Base-by-base conservation (phyloP, 2,888 invertebrate species). In the Lepidonotus clava region DNA sequence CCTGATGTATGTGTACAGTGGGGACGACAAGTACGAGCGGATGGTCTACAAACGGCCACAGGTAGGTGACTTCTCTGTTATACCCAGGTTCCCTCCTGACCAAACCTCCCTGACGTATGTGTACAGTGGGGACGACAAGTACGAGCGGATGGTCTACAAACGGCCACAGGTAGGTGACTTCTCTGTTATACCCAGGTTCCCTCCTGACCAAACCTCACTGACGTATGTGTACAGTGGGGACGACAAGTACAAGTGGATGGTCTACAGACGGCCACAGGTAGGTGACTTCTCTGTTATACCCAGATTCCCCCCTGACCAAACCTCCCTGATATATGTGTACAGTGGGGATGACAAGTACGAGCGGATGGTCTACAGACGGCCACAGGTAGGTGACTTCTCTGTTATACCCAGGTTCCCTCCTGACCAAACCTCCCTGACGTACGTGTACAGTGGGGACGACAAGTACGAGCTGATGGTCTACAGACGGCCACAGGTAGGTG, bases 21-120 rank as follows among this genome's bases (percentile, higher is more conserved):
- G 93, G 0, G 93, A 96, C 91, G 95, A 96, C 76, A 96, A 98
- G 32, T 97, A 97, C 91, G 96, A 97, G 90, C 95, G 96, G 41
- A 96, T 98, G 91, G 96, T 97, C 94, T 99, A 99, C 98, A 96
- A 96, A 90, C 95, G 99, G 89, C 99, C 99, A 94, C 98, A 67
- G 98, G 95, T 95, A 91, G 92, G 93, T 90, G 11, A 0, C n/a
- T n/a, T n/a, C n/a, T n/a, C n/a, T n/a, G n/a, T n/a, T n/a, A n/a
- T n/a, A n/a, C 96, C 97, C 0, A 96, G 97, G 91, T 98, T 98
- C 94, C 97, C 97, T 0, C 96, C 98, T 0, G 95, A 95, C 51
- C 96, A 97, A 93, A 95, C 96, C 86, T 97, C 97, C 46, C 95
- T 98, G 61, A 92, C 92, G 6, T 97, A 96, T 95, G 98, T 96